These are phyloP conservation scores for Diorhabda elongata DNA, from an alignment of 1,140 invertebrate genomes.

Conservation along the genomic window DNA sequence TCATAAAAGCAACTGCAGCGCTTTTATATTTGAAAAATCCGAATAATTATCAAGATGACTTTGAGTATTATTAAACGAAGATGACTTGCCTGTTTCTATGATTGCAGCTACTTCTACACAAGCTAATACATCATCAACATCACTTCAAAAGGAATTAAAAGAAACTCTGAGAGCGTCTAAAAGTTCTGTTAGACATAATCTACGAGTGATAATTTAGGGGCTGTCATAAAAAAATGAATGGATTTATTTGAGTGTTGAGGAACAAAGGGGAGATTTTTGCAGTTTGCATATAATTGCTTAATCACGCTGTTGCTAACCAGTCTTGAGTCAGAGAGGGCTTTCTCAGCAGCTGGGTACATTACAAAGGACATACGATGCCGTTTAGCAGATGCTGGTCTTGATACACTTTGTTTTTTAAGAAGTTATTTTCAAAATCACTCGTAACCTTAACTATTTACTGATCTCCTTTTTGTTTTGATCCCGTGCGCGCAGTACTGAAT, in stretches of 20 bases:
- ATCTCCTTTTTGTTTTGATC: neutral
- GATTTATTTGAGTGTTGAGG: conserved; percentile 10
- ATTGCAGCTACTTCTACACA: neutral
- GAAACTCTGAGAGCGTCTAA: neutral
- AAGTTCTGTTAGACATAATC: neutral
- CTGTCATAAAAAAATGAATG: conserved; percentile 7
- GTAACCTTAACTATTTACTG: neutral
- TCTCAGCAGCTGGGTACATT: no score
- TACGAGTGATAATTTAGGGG: no score
- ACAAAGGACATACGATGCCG: no score
- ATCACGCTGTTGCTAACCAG: no score
- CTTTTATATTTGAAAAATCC: conserved; percentile 8
- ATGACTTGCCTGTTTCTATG: no score
- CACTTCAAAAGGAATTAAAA: neutral
- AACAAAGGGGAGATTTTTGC: conserved; percentile 11
- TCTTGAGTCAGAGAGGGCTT: no score
- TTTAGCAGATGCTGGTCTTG: neutral
- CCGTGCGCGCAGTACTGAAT: no score
- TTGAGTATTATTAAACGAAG: neutral
- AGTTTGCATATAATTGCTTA: neutral
- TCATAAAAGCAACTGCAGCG: neutral
- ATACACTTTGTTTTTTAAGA: conserved; percentile 5
- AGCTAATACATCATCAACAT: neutral
- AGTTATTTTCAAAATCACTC: neutral
- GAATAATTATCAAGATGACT: conserved; percentile 9